Evolutionary conservation across 2,797 vertebrate genomes (phyloP).

Genomic region (Rhabdomys pumilio): DNA sequence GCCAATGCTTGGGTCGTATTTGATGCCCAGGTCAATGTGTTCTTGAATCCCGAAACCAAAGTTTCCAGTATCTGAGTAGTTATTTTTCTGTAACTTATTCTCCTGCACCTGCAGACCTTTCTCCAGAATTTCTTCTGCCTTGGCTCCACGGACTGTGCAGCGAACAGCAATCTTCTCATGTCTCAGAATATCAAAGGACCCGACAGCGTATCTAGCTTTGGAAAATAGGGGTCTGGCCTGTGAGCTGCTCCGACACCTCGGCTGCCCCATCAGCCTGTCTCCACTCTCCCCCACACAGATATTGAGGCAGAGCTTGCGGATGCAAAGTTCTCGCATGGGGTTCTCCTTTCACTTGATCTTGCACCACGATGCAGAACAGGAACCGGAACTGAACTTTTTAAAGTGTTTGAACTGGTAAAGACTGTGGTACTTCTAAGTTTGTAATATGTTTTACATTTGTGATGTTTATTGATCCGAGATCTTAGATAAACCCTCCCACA

Average conservation of each 20-base stretch:
- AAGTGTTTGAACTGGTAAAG: neutral
- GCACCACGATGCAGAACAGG: no score
- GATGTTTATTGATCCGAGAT: neutral
- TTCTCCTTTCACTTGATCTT: no score
- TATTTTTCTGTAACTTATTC: conserved; percentile 98
- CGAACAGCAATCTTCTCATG: conserved; percentile 99
- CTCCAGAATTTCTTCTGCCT: conserved; percentile 99
- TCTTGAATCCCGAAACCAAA: conserved; percentile 99
- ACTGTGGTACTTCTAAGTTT: neutral
- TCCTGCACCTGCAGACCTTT: conserved; percentile 99
- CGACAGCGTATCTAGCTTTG: conserved; percentile 94
- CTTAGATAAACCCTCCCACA: neutral
- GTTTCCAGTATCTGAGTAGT: conserved; percentile 99
- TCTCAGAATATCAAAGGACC: conserved; percentile 98
- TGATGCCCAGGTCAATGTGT: conserved; percentile 99
- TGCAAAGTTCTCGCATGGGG: no score
- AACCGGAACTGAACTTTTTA: neutral
- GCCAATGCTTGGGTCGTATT: conserved; percentile 98
- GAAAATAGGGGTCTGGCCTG: no score
- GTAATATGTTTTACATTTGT: neutral
- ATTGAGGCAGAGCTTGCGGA: no score
- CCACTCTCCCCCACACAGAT: no score
- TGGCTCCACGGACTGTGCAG: conserved; percentile 98
- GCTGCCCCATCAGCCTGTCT: no score
- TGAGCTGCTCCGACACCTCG: no score